Evolutionary conservation across 2,113 vertebrate genomes (phyloP), one percentile per base, ranked within the genome.

Genomic region (Marmota flaviventris): DNA sequence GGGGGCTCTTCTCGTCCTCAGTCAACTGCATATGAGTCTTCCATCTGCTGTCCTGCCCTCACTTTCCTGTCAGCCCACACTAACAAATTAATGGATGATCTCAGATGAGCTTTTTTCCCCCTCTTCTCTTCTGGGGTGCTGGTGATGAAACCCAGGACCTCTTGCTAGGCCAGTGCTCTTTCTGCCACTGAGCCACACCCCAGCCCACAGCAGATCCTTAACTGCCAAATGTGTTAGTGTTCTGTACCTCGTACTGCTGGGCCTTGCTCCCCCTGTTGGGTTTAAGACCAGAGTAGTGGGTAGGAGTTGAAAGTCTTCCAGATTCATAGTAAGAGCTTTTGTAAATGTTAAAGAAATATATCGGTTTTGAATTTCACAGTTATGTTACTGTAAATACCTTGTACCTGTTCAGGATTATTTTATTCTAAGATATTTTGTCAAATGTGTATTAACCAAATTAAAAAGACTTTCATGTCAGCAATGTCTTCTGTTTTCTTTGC

Each of bases 381-480:
- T 95, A 25, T 95, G 53, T 92, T 79, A 73, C 73, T 96, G 65
- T 96, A 97, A 96, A 97, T 97, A 97, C 42, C 67, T 95, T 72
- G 65, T 94, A 58, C 58, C 78, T 93, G 61, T 85, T 93, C 1
- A 56, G 91, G 73, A 34, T 96, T 86, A 86, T 91, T 97, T 91
- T 96, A 94, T 96, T 94, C 85, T 96, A 81, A 95, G 88, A 29
- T 94, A 94, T 89, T 97, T 97, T 96, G 97, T 97, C 85, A 96
- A 87, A 89, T 93, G 89, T 95, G 78, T 97, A 94, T 93, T 58
- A 89, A 89, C 27, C 67, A 94, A 93, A 97, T 97, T 96, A 97
- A 98, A 98, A 93, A 69, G 86, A 16, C 45, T 96, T 95, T 95
- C 34, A 51, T 73, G 93, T 93, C 73, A 85, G 29, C 65, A 75